Base-by-base conservation (phyloP, 1,140 invertebrate species). In the Macrocentrus cingulum region DNA sequence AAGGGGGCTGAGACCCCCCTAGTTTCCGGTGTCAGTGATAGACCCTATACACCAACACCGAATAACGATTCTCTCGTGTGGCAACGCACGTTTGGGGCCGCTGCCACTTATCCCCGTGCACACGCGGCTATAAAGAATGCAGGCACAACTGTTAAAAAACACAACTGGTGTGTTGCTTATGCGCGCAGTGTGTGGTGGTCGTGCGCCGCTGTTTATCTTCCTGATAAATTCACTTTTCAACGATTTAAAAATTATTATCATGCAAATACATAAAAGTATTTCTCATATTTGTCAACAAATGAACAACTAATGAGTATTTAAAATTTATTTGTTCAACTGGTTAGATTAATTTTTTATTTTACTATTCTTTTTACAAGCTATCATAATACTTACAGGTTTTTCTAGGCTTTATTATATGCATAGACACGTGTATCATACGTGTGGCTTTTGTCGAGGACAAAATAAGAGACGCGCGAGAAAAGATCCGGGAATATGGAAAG, bases 401-500 rank as follows among this genome's bases (percentile, higher is more conserved):
- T n/a, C n/a, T n/a, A n/a, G n/a, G n/a, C n/a, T n/a, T n/a, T n/a
- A n/a, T n/a, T n/a, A n/a, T n/a, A n/a, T n/a, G n/a, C n/a, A n/a
- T n/a, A n/a, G n/a, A n/a, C n/a, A 13, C 9, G 15, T 39, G 23
- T 22, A 51, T 51, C 18, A 22, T n/a, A 41, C 5, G 13, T 19
- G 22, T 19, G 19, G 20, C 20, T 16, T 23, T 39, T 51, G 15
- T 34, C 22, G 25, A 34, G 29, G 37, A 0, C 11, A 1, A 55
- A 58, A 55, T 42, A 34, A 37, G 20, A 22, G 50, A 37, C 50
- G 39, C 48, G 42, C 41, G 9, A 45, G 19, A 48, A 41, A 56
- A 49, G 25, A 62, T 62, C 50, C 52, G 45, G 52, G 56, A 62
- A 59, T 62, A 62, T 62, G 52, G 34, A 59, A 61, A 59, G 44